Conservation (phyloP, 2,797 vertebrate species). For the Pogoniulus pusillus region DNA sequence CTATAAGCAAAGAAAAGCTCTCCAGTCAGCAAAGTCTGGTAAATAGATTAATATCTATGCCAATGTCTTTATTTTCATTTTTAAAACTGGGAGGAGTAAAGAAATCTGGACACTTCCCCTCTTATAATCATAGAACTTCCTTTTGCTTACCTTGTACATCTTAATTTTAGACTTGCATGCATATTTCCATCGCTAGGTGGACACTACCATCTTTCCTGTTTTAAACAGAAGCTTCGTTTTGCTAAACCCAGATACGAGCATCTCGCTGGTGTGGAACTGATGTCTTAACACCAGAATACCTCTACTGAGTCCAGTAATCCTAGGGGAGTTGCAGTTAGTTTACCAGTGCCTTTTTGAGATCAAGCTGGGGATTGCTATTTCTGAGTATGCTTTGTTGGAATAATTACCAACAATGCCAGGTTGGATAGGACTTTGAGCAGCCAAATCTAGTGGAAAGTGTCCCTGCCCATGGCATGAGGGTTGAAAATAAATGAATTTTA, state of each 20-base stretch:
- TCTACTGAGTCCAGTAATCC: neutral
- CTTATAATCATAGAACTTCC: neutral
- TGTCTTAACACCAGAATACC: neutral
- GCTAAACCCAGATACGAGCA: neutral
- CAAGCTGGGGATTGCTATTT: neutral
- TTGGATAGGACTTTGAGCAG: neutral
- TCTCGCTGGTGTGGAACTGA: neutral
- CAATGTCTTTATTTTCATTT: neutral
- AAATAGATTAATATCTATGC: neutral
- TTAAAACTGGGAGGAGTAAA: neutral
- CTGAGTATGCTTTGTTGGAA: neutral
- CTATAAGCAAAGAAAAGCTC: neutral
- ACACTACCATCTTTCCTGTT: neutral
- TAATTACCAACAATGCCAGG: neutral
- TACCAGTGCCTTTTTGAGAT: neutral
- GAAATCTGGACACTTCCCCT: neutral
- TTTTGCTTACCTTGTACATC: neutral
- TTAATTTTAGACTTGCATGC: neutral
- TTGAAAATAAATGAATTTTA: neutral
- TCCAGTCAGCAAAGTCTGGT: neutral
- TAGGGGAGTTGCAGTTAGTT: neutral
- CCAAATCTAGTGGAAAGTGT: no score
- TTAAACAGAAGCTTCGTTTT: neutral
- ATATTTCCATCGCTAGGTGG: neutral
- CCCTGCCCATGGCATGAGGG: no score